These are phyloP conservation scores for Micromesistius poutassou DNA, from an alignment of 2,797 vertebrate species.

Conservation along the genomic window DNA sequence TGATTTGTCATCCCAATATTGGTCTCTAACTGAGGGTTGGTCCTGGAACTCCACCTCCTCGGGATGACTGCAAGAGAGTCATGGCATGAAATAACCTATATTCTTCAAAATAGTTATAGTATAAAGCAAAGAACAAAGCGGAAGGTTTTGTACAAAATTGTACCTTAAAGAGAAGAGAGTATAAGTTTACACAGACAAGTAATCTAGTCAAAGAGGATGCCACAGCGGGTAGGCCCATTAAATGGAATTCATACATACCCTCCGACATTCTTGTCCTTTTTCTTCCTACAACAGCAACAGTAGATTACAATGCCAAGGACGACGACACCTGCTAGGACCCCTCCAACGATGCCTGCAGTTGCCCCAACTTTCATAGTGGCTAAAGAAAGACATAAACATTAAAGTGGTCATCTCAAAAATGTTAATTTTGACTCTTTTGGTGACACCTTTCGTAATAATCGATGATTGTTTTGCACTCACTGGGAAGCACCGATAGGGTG, in stretches of 20 bases:
- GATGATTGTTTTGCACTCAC: slow-evolving; percentile 55
- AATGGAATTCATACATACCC: slow-evolving; percentile 68
- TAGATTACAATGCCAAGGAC: slow-evolving; percentile 74
- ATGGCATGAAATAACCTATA: not conserved
- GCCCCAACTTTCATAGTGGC: slow-evolving; percentile 81
- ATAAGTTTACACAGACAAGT: not conserved
- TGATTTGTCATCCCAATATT: slow-evolving; percentile 40
- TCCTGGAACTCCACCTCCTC: slow-evolving; percentile 51
- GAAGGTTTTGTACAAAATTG: not conserved
- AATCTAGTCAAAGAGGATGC: not conserved
- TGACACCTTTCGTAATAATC: too few species aligned
- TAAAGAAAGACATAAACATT: slow-evolving; percentile 41
- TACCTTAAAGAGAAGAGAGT: not conserved
- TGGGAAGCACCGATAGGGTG: slow-evolving; percentile 73
- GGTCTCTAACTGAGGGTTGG: slow-evolving; percentile 27
- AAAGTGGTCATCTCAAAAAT: not conserved
- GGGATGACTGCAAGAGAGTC: slow-evolving; percentile 42
- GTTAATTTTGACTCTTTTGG: too few species aligned
- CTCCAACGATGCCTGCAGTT: slow-evolving; percentile 77
- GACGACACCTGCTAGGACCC: slow-evolving; percentile 68
- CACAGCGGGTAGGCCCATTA: not conserved
- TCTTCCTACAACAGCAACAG: slow-evolving; percentile 77
- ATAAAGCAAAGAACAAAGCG: not conserved
- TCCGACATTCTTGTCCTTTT: slow-evolving; percentile 57
- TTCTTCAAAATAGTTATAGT: not conserved